phyloP scores from a whole-genome alignment of 2,888 invertebrate genomes.

The Parnassius orleans region DNA sequence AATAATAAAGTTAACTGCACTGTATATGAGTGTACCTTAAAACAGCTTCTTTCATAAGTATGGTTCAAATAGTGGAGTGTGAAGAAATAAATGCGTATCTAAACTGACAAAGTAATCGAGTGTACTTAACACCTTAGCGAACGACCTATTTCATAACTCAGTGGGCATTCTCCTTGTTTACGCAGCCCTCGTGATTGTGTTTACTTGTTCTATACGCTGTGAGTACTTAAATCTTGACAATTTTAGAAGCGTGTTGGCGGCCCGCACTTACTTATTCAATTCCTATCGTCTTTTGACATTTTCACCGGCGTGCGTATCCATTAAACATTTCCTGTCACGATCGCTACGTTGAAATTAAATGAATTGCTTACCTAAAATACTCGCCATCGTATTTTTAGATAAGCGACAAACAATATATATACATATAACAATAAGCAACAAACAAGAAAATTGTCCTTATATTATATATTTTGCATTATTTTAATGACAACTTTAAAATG shows the following conservation, averaged over 20 bases:
- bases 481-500: no score
- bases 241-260: slow-evolving; percentile 26
- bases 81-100: slow-evolving; percentile 44
- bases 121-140: slow-evolving; percentile 48
- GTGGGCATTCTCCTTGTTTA: slow-evolving; percentile 45
- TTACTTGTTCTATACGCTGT: slow-evolving; percentile 46
- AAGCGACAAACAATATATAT: no score
- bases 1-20: not conserved
- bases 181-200: slow-evolving; percentile 40
- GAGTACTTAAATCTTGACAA: slow-evolving; percentile 36
- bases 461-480: no score
- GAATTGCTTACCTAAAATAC: slow-evolving; percentile 28
- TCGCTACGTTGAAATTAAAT: slow-evolving; percentile 31
- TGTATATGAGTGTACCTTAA: slow-evolving; percentile 33
- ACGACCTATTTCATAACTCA: slow-evolving; percentile 47
- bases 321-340: slow-evolving; percentile 38
- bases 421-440: no score
- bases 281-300: slow-evolving; percentile 18
- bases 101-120: slow-evolving; percentile 48
- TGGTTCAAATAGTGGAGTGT: slow-evolving; percentile 55
- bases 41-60: slow-evolving; percentile 48
- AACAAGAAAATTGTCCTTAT: no score
- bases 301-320: slow-evolving; percentile 16
- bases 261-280: slow-evolving; percentile 19
- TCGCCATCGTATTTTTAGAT: no score